These are phyloP conservation scores for Drosophila azteca DNA, from an alignment of 1,140 invertebrate species.

Conservation along the genomic window DNA sequence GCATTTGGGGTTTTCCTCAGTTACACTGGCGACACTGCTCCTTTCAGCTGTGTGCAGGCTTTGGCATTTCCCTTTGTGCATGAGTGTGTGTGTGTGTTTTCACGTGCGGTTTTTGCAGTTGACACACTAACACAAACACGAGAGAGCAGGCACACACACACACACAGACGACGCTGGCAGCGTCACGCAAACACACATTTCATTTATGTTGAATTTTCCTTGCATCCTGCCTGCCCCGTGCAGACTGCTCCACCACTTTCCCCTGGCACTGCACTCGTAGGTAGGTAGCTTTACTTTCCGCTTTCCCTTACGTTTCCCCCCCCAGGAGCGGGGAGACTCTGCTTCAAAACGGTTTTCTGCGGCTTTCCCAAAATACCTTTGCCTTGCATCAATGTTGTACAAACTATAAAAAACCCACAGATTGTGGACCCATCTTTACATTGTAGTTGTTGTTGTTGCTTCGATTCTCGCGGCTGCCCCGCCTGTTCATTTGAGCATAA, in stretches of 20 bases:
- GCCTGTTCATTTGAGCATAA: constrained; percentile 50
- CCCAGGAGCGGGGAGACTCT: constrained; percentile 4
- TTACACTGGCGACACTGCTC: constrained; percentile 28
- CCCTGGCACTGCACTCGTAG: no score
- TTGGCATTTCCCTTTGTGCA: constrained; percentile 55
- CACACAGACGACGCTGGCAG: constrained; percentile 29
- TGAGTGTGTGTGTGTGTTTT: constrained; percentile 21
- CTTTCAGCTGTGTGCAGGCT: constrained; percentile 43
- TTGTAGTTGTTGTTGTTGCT: constrained; percentile 30
- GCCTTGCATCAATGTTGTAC: constrained; percentile 58
- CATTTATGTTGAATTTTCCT: constrained; percentile 76
- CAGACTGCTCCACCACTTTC: constrained; percentile 1
- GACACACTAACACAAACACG: constrained; percentile 64
- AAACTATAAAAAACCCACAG: constrained; percentile 37
- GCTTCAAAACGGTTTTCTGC: constrained; percentile 63
- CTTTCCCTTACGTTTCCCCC: not conserved
- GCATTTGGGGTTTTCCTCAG: not conserved
- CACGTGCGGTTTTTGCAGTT: constrained; percentile 76
- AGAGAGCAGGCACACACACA: constrained; percentile 7
- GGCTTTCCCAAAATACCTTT: constrained; percentile 67
- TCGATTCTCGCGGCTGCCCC: not conserved
- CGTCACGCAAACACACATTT: constrained; percentile 76
- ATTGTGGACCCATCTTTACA: constrained; percentile 35
- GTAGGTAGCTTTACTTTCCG: no score
- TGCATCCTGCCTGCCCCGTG: constrained; percentile 16